Percentiles rank a stretch among this genome's conserved stretches.
Evolutionary conservation across 2,888 invertebrate genomes (phyloP).

Genomic region (Lepidochrysops patricia): DNA sequence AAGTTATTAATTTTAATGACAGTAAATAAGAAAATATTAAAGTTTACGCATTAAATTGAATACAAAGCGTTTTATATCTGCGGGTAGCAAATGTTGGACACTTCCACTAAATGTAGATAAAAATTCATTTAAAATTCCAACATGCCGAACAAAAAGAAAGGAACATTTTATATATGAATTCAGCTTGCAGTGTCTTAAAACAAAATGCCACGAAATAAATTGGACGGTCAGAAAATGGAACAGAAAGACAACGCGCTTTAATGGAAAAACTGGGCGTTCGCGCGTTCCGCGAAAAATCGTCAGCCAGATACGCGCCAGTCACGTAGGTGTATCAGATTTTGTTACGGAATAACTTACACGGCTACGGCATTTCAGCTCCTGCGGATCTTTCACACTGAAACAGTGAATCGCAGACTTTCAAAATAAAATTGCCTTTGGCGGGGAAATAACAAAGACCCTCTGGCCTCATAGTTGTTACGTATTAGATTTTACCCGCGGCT

Average conservation of each 20-base stretch:
- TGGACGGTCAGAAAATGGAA: slow-evolving; percentile 21
- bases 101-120: neutral
- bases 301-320: slow-evolving; percentile 15
- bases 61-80: neutral
- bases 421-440: no score
- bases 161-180: slow-evolving; percentile 13
- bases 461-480: no score
- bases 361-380: neutral
- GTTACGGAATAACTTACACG: slow-evolving; percentile 17
- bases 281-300: slow-evolving; percentile 13
- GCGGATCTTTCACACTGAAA: neutral
- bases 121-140: slow-evolving; percentile 11
- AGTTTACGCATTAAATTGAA: neutral
- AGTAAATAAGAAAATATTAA: neutral
- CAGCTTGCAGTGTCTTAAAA: slow-evolving; percentile 17
- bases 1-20: neutral
- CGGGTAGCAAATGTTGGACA: neutral
- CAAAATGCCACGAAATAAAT: slow-evolving; percentile 20
- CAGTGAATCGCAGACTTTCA: neutral
- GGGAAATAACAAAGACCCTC: no score
- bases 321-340: slow-evolving; percentile 13
- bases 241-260: slow-evolving; percentile 17
- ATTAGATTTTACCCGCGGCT: no score
- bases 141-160: slow-evolving; percentile 6
- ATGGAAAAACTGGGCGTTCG: slow-evolving; percentile 15